Evolutionary conservation across 2,113 vertebrate genomes (phyloP), one percentile per base, ranked within the genome.

Genomic region (Macroglossus sobrinus): DNA sequence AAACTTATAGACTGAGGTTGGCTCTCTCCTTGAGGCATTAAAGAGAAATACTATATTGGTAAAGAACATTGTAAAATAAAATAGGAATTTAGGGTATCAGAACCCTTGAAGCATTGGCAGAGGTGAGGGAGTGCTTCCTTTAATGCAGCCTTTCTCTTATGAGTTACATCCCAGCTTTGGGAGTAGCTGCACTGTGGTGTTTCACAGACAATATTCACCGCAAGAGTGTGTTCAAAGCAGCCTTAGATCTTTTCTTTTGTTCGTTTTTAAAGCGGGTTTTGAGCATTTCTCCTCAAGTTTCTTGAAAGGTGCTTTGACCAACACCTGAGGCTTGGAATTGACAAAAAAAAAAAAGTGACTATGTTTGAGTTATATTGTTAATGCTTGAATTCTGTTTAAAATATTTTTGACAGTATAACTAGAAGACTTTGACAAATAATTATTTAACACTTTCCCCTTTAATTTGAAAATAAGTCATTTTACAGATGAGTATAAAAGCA

Each of bases 241-340:
- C 47, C 93, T 98, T 89, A 98, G 98, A 98, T 98, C 91, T 98
- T 97, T 97, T 93, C 97, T 98, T 98, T 97, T 98, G 96, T 98
- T 98, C 93, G 2, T 78, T 98, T 98, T 95, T 98, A 95, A 98
- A 98, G 97, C 98, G 94, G 82, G 95, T 91, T 97, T 28, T 94
- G 94, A 97, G 91, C 6, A 15, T 97, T 98, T 97, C 96, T 98
- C 93, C 66, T 97, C 96, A 97, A 74, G 89, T 98, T 97, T 96
- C 95, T 96, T 97, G 92, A 98, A 98, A 98, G 98, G 95, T 90
- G 91, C 97, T 98, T 98, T 98, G 93, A 96, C 92, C 79, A 95
- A 78, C 91, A 97, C 95, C 93, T 96, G 97, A 98, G 96, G 93
- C 96, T 98, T 95, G 89, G 92, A 97, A 97, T 75, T 97, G 94